Evolutionary conservation across 2,888 invertebrate genomes (phyloP).

Genomic region (Drosophila bunnanda): DNA sequence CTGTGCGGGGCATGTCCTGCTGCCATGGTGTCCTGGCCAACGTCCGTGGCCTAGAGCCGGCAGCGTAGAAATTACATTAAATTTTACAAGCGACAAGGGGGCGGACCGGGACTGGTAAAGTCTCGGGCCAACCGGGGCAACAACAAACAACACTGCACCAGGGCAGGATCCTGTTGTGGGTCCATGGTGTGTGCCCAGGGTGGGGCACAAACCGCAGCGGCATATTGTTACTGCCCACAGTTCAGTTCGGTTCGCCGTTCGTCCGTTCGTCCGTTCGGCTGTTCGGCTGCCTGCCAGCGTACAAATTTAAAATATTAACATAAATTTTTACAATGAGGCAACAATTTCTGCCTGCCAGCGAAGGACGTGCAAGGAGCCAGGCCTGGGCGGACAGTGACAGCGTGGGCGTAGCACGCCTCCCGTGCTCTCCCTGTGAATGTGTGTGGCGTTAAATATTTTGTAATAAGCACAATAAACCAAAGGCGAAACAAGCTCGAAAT

Average conservation of each 20-base stretch:
- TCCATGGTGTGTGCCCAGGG: background rate
- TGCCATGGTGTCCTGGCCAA: constrained; percentile 28
- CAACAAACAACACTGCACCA: constrained; percentile 17
- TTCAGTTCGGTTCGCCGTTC: constrained; percentile 9
- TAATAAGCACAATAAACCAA: constrained; percentile 59
- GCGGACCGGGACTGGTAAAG: no score
- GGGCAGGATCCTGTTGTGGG: background rate
- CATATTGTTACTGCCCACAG: constrained; percentile 40
- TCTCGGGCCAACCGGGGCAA: constrained; percentile 9
- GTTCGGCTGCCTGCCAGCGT: constrained; percentile 32
- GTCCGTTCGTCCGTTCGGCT: no score
- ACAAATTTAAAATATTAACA: constrained; percentile 61
- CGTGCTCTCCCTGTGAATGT: background rate
- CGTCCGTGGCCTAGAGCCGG: constrained; percentile 53
- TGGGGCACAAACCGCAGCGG: constrained; percentile 19
- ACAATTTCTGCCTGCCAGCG: constrained; percentile 44
- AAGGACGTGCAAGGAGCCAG: constrained; percentile 2
- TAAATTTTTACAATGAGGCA: constrained; percentile 63
- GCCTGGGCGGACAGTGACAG: constrained; percentile 3
- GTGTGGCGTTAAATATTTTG: constrained; percentile 57
- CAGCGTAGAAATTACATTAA: constrained; percentile 59
- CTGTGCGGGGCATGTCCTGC: constrained; percentile 10
- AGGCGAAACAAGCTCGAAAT: constrained; percentile 45
- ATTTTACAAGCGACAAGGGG: constrained; percentile 50
- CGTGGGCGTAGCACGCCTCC: constrained; percentile 32